phyloP scores from a whole-genome alignment of 2,113 vertebrate species.

The Athene noctua region DNA sequence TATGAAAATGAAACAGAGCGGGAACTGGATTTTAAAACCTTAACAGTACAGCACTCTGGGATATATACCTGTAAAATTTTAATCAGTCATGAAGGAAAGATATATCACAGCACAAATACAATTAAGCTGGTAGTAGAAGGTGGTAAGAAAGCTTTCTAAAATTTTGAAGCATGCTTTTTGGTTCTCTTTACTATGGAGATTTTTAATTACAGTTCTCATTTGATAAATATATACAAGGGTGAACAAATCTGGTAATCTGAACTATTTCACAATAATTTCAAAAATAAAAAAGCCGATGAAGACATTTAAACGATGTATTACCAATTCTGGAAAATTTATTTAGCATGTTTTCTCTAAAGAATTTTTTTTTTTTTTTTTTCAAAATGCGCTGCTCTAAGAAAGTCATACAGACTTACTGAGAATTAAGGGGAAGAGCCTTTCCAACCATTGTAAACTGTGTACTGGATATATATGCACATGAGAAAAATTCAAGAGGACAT shows the following conservation, averaged over 20 bases:
- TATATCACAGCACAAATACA: conserved; percentile 68
- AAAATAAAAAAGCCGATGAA: neutral
- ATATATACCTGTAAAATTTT: conserved; percentile 73
- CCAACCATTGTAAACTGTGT: neutral
- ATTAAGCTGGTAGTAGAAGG: conserved; percentile 51
- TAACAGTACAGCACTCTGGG: conserved; percentile 61
- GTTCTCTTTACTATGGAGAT: neutral
- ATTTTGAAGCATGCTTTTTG: neutral
- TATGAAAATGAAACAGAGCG: neutral
- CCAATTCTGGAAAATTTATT: neutral
- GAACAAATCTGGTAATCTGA: neutral
- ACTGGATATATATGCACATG: neutral
- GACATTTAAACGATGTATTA: neutral
- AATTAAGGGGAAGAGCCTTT: neutral
- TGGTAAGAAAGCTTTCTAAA: conserved; percentile 65
- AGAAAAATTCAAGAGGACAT: neutral
- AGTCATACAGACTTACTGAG: neutral
- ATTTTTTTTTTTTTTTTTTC: neutral
- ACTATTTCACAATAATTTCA: neutral
- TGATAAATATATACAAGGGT: neutral
- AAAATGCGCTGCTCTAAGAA: neutral
- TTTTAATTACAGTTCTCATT: neutral
- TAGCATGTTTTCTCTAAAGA: neutral
- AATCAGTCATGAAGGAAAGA: conserved; percentile 44
- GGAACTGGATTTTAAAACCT: conserved; percentile 26